Base-by-base conservation (phyloP, 2,888 invertebrate genomes). In the Ophion obscuratus region DNA sequence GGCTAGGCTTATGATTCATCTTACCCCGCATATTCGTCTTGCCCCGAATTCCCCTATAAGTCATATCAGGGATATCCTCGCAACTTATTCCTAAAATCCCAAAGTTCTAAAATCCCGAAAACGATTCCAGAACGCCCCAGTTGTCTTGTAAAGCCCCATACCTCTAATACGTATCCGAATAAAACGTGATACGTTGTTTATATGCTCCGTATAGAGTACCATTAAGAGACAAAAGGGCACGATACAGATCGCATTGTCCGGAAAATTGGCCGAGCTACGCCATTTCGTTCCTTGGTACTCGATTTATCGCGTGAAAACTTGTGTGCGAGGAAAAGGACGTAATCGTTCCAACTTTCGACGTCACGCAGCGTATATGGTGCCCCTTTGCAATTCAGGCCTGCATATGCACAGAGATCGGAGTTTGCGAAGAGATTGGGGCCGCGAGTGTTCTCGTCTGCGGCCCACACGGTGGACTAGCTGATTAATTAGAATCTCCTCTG, bases 401-500 rank as follows among this genome's bases (percentile, higher is more conserved):
- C n/a, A 53, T 31, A 24, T 24, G 31, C 40, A 68, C 53, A 44
- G 24, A 31, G 14, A 61, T 62, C 24, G 27, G 44, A 75, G 64
- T 64, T 47, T 76, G 75, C 40, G 66, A 68, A 77, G 74, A 70
- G 85, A 83, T 70, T 66, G 76, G 83, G 85, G 86, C 84, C 89
- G 90, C 90, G 89, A 82, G 76, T 85, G 57, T 74, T 76, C 70
- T 76, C 75, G 75, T 81, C 76, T 81, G 81, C 73, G 66, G 74
- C 73, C 73, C 64, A 59, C 83, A 62, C 83, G 90, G 89, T 82
- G 90, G 81, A 88, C 91, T 91, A 92, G 92, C 90, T 93, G 92
- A 93, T 93, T 92, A 92, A 92, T 93, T 92, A 93, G 92, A 92
- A 92, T 90, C 91, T 92, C 85, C 86, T 79, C 84, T 57, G 75